phyloP scores from a whole-genome alignment of 1,140 invertebrate species.

The Cotesia chilonis region DNA sequence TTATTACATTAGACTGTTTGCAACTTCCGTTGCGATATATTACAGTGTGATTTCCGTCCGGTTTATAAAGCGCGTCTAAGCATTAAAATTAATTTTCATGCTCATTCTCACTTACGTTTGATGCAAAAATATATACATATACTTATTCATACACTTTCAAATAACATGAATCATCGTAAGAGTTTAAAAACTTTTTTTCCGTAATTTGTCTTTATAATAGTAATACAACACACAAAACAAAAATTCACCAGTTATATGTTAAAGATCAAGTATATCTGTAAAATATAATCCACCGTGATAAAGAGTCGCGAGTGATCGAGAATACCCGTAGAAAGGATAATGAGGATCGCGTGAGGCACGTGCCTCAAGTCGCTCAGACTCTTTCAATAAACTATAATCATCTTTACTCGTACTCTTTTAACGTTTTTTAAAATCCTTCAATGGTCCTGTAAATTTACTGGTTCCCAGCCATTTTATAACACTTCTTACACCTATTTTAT shows the following conservation, averaged over 20 bases:
- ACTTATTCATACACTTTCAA: no score
- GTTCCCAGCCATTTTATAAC: no score
- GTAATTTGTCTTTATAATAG: no score
- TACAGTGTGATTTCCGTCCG: background rate
- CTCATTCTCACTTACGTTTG: no score
- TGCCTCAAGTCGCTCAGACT: slow-evolving; percentile 53
- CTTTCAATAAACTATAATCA: slow-evolving; percentile 49
- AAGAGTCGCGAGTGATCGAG: slow-evolving; percentile 27
- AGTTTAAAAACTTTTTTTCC: background rate
- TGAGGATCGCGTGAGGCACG: slow-evolving; percentile 64
- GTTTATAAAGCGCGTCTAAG: background rate
- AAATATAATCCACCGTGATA: background rate
- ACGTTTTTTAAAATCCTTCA: no score
- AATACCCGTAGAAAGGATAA: slow-evolving; percentile 45
- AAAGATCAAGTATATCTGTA: slow-evolving; percentile 2
- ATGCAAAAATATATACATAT: no score
- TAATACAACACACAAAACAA: no score
- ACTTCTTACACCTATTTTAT: no score
- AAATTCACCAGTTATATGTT: background rate
- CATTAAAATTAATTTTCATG: slow-evolving; percentile 1
- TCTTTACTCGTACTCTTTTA: slow-evolving; percentile 47
- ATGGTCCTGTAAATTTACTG: no score
- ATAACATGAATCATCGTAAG: no score
- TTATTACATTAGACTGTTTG: no score
- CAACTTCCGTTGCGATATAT: no score